These are phyloP conservation scores for Aselliscus stoliczkanus DNA, from an alignment of 2,797 vertebrate species.

Conservation along the genomic window DNA sequence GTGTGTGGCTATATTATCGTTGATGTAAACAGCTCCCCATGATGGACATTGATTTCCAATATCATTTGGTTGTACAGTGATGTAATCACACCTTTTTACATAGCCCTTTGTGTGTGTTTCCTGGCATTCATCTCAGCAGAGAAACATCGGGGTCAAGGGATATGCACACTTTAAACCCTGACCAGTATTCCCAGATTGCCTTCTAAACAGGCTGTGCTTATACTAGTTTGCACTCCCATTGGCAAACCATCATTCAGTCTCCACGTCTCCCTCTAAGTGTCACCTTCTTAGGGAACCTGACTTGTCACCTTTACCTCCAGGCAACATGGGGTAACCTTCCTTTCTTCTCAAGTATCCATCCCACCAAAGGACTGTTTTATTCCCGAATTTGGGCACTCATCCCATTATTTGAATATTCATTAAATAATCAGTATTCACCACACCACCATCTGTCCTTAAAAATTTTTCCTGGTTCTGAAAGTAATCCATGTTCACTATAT, in stretches of 20 bases:
- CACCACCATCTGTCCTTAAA: neutral
- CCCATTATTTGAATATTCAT: neutral
- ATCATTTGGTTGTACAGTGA: neutral
- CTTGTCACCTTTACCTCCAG: neutral
- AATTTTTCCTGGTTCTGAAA: neutral
- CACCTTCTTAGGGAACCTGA: neutral
- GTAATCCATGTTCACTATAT: neutral
- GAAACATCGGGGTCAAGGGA: neutral
- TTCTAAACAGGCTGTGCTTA: neutral
- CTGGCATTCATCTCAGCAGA: neutral
- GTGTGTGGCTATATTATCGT: neutral
- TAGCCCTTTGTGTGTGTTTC: neutral
- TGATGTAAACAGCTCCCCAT: neutral
- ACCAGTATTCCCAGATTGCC: neutral
- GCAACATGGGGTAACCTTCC: neutral
- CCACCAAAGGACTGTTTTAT: neutral
- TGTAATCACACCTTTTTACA: neutral
- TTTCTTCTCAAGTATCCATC: neutral
- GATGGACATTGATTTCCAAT: neutral
- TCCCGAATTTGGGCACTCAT: neutral
- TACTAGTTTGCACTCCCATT: neutral
- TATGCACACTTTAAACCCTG: neutral
- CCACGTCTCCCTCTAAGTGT: neutral
- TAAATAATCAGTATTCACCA: neutral
- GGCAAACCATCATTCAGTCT: neutral